Conservation (phyloP, 2,888 invertebrate genomes). For the Cryptus armator region DNA sequence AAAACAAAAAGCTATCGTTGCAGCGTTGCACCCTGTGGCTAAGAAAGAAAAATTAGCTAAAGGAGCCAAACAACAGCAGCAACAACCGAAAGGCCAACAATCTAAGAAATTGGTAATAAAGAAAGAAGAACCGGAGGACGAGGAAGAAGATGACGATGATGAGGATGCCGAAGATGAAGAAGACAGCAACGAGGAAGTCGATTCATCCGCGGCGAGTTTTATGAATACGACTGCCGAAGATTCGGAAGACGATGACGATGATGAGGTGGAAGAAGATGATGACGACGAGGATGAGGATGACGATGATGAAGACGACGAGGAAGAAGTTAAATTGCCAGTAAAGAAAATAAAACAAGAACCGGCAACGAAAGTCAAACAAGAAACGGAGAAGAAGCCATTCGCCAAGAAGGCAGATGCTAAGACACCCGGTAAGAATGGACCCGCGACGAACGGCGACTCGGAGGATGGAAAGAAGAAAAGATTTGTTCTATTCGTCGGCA, state of each 20-base stretch:
- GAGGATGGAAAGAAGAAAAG: conserved; percentile 75
- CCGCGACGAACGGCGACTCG: conserved; percentile 12
- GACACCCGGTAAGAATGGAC: conserved; percentile 37
- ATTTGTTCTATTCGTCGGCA: conserved; percentile 85
- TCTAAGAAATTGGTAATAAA: conserved; percentile 27
- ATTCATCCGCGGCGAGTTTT: not conserved
- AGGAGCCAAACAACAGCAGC: conserved; percentile 24
- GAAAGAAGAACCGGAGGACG: conserved; percentile 55
- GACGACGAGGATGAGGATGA: conserved; percentile 57
- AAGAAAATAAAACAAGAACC: conserved; percentile 34
- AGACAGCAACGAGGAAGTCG: conserved; percentile 49
- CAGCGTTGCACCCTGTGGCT: conserved; percentile 4
- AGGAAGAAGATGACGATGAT: conserved; percentile 57
- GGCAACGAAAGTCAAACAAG: conserved; percentile 28
- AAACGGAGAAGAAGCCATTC: conserved; percentile 37
- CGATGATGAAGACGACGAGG: conserved; percentile 43
- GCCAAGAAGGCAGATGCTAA: conserved; percentile 31
- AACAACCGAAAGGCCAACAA: conserved; percentile 24
- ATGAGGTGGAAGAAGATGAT: conserved; percentile 59
- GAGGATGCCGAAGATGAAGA: conserved; percentile 53
- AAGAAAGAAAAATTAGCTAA: conserved; percentile 35
- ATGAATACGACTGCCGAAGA: conserved; percentile 22
- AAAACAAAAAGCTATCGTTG: conserved; percentile 18
- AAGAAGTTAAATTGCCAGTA: not conserved
- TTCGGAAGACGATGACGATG: conserved; percentile 53